These are phyloP conservation scores for Pachycephala philippinensis DNA, from an alignment of 2,113 vertebrate species.

Conservation along the genomic window DNA sequence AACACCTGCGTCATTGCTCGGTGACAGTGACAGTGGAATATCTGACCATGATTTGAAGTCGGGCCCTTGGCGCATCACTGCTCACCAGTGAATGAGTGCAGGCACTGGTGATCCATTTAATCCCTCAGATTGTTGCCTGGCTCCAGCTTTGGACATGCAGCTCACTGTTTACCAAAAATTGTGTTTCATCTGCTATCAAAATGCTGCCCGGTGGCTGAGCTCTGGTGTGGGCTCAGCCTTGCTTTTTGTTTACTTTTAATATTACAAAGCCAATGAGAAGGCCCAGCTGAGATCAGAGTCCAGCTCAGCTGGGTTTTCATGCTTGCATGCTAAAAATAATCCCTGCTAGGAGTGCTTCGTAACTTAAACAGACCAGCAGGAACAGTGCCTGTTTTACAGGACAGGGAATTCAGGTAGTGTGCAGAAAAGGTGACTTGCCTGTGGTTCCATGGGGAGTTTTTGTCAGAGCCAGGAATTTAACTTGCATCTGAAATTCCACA, in stretches of 20 bases:
- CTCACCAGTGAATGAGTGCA: neutral
- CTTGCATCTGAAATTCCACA: neutral
- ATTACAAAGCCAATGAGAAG: neutral
- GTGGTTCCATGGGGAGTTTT: neutral
- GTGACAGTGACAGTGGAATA: neutral
- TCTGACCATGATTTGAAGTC: neutral
- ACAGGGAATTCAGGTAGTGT: neutral
- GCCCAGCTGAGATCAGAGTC: slow-evolving; percentile 12
- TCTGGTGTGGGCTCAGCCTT: neutral
- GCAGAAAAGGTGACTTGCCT: neutral
- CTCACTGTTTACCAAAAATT: neutral
- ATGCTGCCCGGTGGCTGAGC: neutral
- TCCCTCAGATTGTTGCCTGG: neutral
- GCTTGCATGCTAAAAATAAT: neutral
- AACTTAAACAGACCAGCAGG: neutral
- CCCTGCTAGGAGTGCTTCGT: neutral
- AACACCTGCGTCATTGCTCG: neutral
- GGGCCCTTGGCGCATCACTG: neutral
- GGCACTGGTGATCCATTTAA: neutral
- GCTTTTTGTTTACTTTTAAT: slow-evolving; percentile 18
- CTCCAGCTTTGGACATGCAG: neutral
- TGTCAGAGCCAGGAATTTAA: neutral
- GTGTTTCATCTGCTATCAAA: neutral
- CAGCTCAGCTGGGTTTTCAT: neutral
- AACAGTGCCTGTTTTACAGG: neutral